Percentiles rank a stretch among this genome's conserved stretches.
Conservation (phyloP, 1,140 invertebrate genomes). For the Choristoneura fumiferana region DNA sequence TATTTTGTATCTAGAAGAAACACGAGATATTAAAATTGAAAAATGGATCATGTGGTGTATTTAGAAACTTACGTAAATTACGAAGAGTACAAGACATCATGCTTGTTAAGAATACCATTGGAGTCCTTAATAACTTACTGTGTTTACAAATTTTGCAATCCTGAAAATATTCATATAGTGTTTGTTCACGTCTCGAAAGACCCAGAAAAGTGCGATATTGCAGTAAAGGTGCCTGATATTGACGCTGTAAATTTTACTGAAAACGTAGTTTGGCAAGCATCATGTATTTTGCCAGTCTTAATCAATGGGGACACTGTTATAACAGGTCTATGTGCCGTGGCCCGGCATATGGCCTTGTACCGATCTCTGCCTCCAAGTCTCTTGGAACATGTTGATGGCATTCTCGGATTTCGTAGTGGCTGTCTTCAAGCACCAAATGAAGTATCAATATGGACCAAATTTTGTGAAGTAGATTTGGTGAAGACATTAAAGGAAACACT, state of each 20-base stretch:
- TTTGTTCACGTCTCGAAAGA: slow-evolving; percentile 37
- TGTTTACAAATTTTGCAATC: slow-evolving; percentile 64
- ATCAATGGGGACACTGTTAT: slow-evolving; percentile 81
- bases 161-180: slow-evolving; percentile 41
- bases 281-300: slow-evolving; percentile 81
- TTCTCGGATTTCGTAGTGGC: slow-evolving; percentile 87
- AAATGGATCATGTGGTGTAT: slow-evolving; percentile 22
- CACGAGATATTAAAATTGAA: background rate
- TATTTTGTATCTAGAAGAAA: too few relatives aligned
- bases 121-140: slow-evolving; percentile 65
- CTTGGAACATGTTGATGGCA: slow-evolving; percentile 69
- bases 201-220: slow-evolving; percentile 22
- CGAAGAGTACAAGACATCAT: slow-evolving; percentile 27
- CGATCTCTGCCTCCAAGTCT: slow-evolving; percentile 27
- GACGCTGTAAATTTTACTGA: slow-evolving; percentile 27
- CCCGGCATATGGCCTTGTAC: slow-evolving; percentile 82
- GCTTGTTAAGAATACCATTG: slow-evolving; percentile 43
- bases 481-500: slow-evolving; percentile 73
- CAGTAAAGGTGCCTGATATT: slow-evolving; percentile 26
- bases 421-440: slow-evolving; percentile 91
- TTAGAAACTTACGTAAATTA: slow-evolving; percentile 35
- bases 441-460: slow-evolving; percentile 93
- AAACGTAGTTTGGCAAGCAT: slow-evolving; percentile 58
- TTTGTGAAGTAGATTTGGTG: slow-evolving; percentile 92
- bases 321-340: slow-evolving; percentile 84